Evolutionary conservation across 1,140 invertebrate genomes (phyloP), one percentile per base, ranked within the genome.

Genomic region (Polypedilum vanderplanki): DNA sequence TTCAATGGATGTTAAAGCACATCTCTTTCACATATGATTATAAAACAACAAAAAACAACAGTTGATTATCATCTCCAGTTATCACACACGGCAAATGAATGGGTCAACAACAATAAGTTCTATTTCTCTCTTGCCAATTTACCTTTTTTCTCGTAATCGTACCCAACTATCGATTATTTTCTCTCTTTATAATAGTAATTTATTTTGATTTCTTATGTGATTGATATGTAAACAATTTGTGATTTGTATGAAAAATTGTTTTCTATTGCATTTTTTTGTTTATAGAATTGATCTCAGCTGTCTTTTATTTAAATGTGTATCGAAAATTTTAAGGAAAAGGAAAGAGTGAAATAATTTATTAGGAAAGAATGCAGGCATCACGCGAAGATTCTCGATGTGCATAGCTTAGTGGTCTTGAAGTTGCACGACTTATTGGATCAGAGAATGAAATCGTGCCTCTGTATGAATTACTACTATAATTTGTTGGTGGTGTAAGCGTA

Each of bases 71-170:
- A 33, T 33, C 24, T 33, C 65, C 46, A 57, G n/a, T 57, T 57
- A 57, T 57, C 2, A 17, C 46, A 15, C 46, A 57, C 46, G 24
- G 24, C 24, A 33, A 3, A 33, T 33, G 24, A 1, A 33, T 33
- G 5, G 1, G 24, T 1, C 24, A 33, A 33, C 24, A 33, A 33
- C 24, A 33, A 33, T 5, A 33, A 33, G 24, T 33, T 33, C 24
- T 33, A 33, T 33, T 33, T 33, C 24, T 33, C 24, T 33, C 24
- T 17, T 18, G 65, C 65, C 65, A 70, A 70, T 70, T 70, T 70
- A 70, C 65, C 65, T 70, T 70, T 33, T 70, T 70, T 70, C 17
- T 18, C 65, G 65, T 70, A 70, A 70, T 70, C 65, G 65, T 70
- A 70, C 65, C 65, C 65, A 70, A 57, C 46, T n/a, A 57, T 57